Evolutionary conservation across 1,140 invertebrate species (phyloP).

Genomic region (Batillaria attramentaria): DNA sequence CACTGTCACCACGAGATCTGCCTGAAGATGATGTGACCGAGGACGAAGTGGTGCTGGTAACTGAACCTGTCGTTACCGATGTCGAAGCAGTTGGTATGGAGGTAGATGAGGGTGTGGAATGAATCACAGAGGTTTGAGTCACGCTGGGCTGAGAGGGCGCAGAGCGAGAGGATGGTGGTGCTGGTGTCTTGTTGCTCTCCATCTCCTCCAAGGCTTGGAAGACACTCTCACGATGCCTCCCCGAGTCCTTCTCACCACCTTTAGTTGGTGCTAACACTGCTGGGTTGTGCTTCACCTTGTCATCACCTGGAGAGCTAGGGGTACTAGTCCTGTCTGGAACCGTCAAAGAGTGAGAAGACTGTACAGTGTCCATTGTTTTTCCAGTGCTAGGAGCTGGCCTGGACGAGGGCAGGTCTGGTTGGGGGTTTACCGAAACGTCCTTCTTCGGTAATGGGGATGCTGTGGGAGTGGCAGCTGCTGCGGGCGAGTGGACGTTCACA

Average conservation of each 20-base stretch:
- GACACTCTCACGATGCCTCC: neutral
- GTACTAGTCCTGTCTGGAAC: too few species aligned
- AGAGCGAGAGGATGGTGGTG: neutral
- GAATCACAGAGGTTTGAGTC: slow-evolving; percentile 17
- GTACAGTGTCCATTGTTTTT: too few species aligned
- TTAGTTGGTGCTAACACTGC: slow-evolving; percentile 5
- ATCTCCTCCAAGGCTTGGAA: neutral
- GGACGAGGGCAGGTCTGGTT: neutral
- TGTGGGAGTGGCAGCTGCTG: neutral
- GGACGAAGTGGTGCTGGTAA: neutral
- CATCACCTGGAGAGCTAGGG: too few species aligned
- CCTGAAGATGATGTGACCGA: slow-evolving; percentile 18
- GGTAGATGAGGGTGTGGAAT: slow-evolving; percentile 24
- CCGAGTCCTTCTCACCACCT: slow-evolving; percentile 4
- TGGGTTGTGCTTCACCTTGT: too few species aligned
- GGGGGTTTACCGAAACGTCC: neutral
- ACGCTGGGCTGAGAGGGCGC: slow-evolving; percentile 13
- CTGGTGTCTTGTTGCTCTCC: neutral
- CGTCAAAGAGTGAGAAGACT: too few species aligned
- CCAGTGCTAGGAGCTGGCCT: too few species aligned
- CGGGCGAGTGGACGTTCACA: neutral
- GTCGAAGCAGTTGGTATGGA: slow-evolving; percentile 14
- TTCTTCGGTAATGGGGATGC: neutral
- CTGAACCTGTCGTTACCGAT: neutral
- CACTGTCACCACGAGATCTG: slow-evolving; percentile 26